phyloP scores from a whole-genome alignment of 2,888 invertebrate genomes.

The Drosophila hamatofila region DNA sequence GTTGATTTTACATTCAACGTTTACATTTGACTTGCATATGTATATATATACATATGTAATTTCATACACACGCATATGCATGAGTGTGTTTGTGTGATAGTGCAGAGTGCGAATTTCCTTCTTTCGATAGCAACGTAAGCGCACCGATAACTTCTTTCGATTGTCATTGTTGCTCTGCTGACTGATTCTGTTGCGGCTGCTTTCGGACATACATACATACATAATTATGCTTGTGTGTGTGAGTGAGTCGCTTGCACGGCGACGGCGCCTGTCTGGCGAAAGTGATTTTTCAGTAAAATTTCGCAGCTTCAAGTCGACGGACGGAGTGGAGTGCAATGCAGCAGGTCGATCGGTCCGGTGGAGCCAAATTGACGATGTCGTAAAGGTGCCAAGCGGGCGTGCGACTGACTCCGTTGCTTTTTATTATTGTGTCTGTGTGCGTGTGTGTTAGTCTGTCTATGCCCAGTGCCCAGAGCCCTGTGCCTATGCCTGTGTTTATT shows the following conservation, averaged over 20 bases:
- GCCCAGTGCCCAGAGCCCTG: neutral
- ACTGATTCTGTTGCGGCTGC: slow-evolving; percentile 59
- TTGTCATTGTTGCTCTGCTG: slow-evolving; percentile 51
- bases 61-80: slow-evolving; percentile 14
- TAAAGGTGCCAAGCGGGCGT: slow-evolving; percentile 74
- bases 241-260: slow-evolving; percentile 55
- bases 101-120: slow-evolving; percentile 57
- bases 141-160: slow-evolving; percentile 60
- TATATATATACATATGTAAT: slow-evolving; percentile 7
- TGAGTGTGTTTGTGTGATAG: slow-evolving; percentile 20
- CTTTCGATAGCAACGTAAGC: slow-evolving; percentile 58
- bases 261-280: slow-evolving; percentile 72
- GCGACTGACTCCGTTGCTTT: slow-evolving; percentile 55
- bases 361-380: slow-evolving; percentile 54
- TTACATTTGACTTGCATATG: slow-evolving; percentile 17
- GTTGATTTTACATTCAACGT: slow-evolving; percentile 18
- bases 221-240: slow-evolving; percentile 24
- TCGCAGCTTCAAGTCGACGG: slow-evolving; percentile 61
- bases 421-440: slow-evolving; percentile 44
- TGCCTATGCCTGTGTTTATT: slow-evolving; percentile 31
- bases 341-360: slow-evolving; percentile 56
- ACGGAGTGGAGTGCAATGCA: slow-evolving; percentile 43
- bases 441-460: slow-evolving; percentile 21
- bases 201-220: slow-evolving; percentile 50
- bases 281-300: slow-evolving; percentile 74